Conservation (phyloP, 2,113 vertebrate species). For the Ceyx margarethae region DNA sequence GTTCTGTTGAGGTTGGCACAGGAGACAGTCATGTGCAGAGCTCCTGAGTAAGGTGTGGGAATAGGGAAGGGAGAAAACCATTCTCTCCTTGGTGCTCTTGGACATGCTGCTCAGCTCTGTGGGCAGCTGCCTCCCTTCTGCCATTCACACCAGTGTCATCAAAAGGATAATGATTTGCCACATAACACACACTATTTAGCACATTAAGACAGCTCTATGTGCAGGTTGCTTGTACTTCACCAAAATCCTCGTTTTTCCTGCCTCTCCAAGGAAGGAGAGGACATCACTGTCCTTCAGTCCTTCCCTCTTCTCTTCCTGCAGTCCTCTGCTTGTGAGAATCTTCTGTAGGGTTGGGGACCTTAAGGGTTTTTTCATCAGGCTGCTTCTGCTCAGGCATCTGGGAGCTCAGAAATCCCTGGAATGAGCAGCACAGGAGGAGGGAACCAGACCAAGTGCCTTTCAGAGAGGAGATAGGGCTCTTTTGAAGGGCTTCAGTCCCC, state of each 20-base stretch:
- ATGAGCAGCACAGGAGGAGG: neutral
- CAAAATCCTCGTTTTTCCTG: neutral
- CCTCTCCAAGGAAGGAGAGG: neutral
- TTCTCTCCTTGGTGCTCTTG: neutral
- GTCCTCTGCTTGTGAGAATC: neutral
- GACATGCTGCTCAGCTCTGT: neutral
- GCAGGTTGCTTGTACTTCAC: neutral
- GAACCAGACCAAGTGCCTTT: neutral
- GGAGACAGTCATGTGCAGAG: neutral
- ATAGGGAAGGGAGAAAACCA: neutral
- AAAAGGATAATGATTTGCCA: neutral
- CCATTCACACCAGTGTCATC: neutral
- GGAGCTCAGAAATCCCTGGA: neutral
- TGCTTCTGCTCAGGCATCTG: neutral
- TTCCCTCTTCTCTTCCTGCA: neutral
- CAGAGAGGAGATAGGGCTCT: neutral
- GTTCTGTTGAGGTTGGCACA: neutral
- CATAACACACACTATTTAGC: neutral
- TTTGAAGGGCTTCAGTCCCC: neutral
- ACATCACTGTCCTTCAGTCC: neutral
- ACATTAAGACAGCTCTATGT: neutral
- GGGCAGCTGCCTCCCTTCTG: neutral
- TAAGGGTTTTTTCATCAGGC: neutral
- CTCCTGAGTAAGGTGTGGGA: neutral
- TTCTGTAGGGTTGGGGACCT: neutral